Percentiles rank a stretch among this genome's conserved stretches.
These are phyloP conservation scores for Monopis laevigella DNA, from an alignment of 2,888 invertebrate genomes.

Conservation along the genomic window DNA sequence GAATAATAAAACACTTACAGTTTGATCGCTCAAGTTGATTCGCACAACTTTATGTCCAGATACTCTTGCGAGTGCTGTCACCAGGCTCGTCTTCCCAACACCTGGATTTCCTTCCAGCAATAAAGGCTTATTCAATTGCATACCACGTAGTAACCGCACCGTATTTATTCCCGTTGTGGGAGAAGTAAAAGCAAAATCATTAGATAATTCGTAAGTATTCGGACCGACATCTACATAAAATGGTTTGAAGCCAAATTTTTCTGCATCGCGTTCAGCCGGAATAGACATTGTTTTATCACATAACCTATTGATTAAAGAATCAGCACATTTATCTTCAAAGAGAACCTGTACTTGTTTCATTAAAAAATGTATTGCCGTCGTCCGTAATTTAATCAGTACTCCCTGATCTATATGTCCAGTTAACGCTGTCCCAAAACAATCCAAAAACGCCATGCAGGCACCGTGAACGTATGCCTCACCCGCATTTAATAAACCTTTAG, in stretches of 20 bases:
- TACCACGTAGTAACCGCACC: constrained; percentile 83
- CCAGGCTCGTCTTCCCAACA: constrained; percentile 96
- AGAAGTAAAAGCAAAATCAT: constrained; percentile 76
- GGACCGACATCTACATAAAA: constrained; percentile 75
- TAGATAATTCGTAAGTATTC: constrained; percentile 15
- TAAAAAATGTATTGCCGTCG: constrained; percentile 66
- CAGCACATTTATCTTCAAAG: constrained; percentile 41
- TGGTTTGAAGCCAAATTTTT: constrained; percentile 78
- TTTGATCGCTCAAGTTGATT: constrained; percentile 98
- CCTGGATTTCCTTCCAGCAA: constrained; percentile 97
- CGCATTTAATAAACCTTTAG: constrained; percentile 47
- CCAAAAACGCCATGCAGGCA: constrained; percentile 89
- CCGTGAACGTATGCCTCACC: constrained; percentile 87
- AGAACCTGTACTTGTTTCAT: constrained; percentile 61
- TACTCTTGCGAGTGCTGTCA: constrained; percentile 86
- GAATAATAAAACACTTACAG: constrained; percentile 69
- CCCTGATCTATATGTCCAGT: constrained; percentile 74
- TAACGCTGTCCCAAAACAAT: constrained; percentile 88
- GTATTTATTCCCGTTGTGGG: constrained; percentile 85
- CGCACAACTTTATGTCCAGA: constrained; percentile 87
- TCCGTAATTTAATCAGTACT: constrained; percentile 48
- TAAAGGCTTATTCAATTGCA: constrained; percentile 92
- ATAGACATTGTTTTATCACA: no score
- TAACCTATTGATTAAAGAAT: constrained; percentile 30
- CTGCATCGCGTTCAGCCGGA: constrained; percentile 39